Evolutionary conservation across 2,113 vertebrate species (phyloP).

Genomic region (Tragelaphus strepsiceros): DNA sequence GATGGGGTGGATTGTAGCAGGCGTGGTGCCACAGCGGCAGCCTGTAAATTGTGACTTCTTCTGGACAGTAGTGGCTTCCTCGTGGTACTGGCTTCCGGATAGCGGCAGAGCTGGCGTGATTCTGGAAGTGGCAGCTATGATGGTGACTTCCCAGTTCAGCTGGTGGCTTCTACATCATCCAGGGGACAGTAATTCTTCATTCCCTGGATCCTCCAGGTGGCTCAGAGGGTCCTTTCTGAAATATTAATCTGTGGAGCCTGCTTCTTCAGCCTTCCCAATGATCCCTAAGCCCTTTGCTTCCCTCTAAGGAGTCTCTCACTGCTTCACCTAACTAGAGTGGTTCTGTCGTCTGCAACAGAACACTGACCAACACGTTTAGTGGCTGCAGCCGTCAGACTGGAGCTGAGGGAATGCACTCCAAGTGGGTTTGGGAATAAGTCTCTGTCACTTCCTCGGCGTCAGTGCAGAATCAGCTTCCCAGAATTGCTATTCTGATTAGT

Average conservation of each 20-base stretch:
- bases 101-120: neutral
- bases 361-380: neutral
- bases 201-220: neutral
- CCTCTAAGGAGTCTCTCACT: neutral
- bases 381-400: neutral
- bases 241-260: accelerated
- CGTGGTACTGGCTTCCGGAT: neutral
- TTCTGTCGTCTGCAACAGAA: neutral
- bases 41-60: neutral
- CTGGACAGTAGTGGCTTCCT: neutral
- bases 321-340: neutral
- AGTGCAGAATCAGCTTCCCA: neutral
- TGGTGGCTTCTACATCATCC: neutral
- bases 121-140: neutral
- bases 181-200: neutral
- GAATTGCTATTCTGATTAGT: neutral
- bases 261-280: neutral
- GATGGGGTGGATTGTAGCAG: neutral
- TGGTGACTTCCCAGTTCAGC: neutral
- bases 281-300: neutral
- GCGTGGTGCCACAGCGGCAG: neutral
- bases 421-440: neutral
- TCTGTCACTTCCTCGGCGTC: accelerated
- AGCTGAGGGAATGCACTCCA: neutral
- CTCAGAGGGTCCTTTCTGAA: neutral